Evolutionary conservation across 2,113 vertebrate species (phyloP).

Genomic region (Passer domesticus): DNA sequence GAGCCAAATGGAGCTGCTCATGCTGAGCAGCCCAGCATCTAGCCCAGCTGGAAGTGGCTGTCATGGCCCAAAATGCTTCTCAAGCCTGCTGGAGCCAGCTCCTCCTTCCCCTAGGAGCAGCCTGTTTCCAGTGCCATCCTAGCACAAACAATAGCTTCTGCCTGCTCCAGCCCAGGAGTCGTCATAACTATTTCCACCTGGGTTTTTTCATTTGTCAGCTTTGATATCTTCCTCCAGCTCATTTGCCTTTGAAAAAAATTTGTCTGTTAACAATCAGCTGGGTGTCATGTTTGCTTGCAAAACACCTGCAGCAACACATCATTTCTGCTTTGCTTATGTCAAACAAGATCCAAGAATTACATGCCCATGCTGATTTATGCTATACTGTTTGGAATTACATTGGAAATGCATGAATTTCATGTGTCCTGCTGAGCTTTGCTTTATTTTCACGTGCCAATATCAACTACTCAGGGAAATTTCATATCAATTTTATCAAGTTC

Average conservation of each 20-base stretch:
- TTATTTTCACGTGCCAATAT: conserved; percentile 6
- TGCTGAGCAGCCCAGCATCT: background rate
- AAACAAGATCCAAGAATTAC: conserved; percentile 36
- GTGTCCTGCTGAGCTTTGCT: conserved; percentile 31
- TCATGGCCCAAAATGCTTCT: background rate
- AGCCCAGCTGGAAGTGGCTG: background rate
- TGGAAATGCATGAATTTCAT: conserved; percentile 2
- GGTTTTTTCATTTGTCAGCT: background rate
- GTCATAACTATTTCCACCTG: conserved; percentile 41
- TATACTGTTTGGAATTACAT: background rate
- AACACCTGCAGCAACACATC: conserved; percentile 53
- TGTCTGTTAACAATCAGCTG: background rate
- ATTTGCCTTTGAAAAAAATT: conserved; percentile 19
- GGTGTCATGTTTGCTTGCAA: conserved; percentile 22
- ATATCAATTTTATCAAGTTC: conserved; percentile 5
- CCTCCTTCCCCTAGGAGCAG: background rate
- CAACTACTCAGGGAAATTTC: background rate
- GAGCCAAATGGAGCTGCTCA: background rate
- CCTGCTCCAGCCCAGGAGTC: background rate
- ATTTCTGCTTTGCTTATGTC: background rate
- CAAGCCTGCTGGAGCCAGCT: background rate
- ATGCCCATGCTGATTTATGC: conserved; percentile 22
- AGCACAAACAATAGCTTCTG: background rate
- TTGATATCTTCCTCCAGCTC: background rate
- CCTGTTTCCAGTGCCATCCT: background rate